These are phyloP conservation scores for Todus mexicanus DNA, from an alignment of 2,797 vertebrate species.

Conservation along the genomic window DNA sequence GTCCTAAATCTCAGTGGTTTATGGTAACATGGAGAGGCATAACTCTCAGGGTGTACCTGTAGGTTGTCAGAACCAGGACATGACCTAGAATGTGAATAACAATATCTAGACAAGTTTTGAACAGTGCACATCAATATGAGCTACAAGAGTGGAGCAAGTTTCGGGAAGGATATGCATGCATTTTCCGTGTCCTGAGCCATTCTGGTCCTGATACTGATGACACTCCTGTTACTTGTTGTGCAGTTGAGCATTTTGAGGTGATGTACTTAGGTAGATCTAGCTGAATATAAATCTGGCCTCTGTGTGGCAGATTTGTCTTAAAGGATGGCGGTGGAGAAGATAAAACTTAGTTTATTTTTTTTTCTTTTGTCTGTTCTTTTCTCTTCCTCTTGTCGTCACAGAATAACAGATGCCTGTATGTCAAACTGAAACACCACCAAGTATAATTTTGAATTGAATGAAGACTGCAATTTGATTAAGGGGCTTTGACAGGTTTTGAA, in stretches of 20 bases:
- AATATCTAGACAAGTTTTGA: neutral
- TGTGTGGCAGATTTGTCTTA: neutral
- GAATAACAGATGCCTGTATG: neutral
- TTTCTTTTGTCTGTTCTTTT: neutral
- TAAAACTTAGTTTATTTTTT: neutral
- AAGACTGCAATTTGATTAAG: conserved; percentile 9
- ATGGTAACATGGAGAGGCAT: neutral
- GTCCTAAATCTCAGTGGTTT: neutral
- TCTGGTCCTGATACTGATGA: neutral
- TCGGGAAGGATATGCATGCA: neutral
- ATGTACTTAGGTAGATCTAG: neutral
- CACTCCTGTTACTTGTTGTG: neutral
- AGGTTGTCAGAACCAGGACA: neutral
- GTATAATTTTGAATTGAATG: neutral
- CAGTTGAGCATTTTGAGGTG: neutral
- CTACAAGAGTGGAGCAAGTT: neutral
- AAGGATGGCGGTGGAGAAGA: neutral
- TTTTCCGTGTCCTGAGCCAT: neutral
- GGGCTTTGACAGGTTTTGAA: neutral
- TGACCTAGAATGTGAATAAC: neutral
- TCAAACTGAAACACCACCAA: neutral
- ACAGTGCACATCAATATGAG: neutral
- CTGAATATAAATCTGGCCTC: neutral
- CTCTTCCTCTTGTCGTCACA: neutral
- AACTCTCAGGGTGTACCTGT: neutral